Base-by-base conservation (phyloP, 1,140 invertebrate genomes). In the Pseudomyrmex sp. region DNA sequence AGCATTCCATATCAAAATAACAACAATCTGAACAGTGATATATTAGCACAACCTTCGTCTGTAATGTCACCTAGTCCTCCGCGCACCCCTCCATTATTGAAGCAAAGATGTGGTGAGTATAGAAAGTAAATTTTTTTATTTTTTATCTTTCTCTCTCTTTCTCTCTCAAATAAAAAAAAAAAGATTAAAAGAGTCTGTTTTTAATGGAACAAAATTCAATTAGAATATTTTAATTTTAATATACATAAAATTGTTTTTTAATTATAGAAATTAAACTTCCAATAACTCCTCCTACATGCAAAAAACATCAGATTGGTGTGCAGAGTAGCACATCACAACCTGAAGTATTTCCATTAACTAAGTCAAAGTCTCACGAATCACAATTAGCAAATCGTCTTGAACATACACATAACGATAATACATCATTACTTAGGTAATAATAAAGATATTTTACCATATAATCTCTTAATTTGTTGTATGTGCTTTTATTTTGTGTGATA, bases 311-410 rank as follows among this genome's bases (percentile, higher is more conserved):
- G 80, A 95, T 96, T 48, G 92, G 93, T 82, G 91, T 95, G 68
- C 93, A 95, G 86, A 90, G 91, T 84, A 91, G 89, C 86, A 92
- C 94, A 56, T 89, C 94, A 35, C 92, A 95, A 82, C 94, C 95
- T 72, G 95, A 96, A 86, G 92, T 94, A 44, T 95, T 95, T 92
- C 96, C 97, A 18, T 95, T 98, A 73, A 98, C 97, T 46, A 98
- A 98, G 94, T 98, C 98, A 74, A 97, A 98, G 90, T 98, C 98
- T 48, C 98, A 98, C 93, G 98, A 99, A 94, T 98, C 97, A 10
- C 98, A 98, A 92, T 95, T 98, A 26, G 97, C 96, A 46, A 96
- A 95, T 95, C 95, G 95, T 93, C 93, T 95, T 72, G 95, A 95
- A 90, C 87, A 84, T 20, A 68, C 54, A 7, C 62, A 77, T 90